Conservation (phyloP, 2,888 invertebrate genomes). For the Eupithecia inturbata region DNA sequence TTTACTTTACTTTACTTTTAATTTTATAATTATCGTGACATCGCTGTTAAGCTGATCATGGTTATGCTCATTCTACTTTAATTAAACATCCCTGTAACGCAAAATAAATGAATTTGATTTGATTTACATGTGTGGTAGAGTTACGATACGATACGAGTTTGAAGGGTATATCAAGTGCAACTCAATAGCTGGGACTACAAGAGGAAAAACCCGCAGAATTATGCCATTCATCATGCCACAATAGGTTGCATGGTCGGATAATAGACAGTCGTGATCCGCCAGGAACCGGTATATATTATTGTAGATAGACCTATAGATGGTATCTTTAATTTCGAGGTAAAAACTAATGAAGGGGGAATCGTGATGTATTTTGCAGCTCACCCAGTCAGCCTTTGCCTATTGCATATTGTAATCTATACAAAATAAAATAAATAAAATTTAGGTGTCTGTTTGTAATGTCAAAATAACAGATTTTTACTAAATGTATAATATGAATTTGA, state of each 20-base stretch:
- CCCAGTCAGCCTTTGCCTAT: background rate
- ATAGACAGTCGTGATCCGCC: constrained; percentile 22
- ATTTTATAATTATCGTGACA: no score
- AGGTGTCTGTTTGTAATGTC: no score
- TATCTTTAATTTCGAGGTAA: constrained; percentile 13
- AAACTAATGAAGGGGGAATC: constrained; percentile 13
- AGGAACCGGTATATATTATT: background rate
- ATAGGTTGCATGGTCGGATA: constrained; percentile 16
- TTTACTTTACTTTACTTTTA: no score
- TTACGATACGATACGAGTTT: background rate
- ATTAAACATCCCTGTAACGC: no score
- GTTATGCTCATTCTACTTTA: no score
- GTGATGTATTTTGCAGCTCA: background rate
- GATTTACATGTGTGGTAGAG: background rate
- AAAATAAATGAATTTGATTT: no score
- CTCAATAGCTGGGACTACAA: background rate
- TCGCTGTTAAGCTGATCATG: no score
- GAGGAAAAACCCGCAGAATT: constrained; percentile 20
- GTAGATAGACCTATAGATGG: background rate
- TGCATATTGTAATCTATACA: background rate
- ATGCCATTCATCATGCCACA: constrained; percentile 21
- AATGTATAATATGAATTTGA: no score
- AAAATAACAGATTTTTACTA: no score
- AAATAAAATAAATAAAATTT: no score
- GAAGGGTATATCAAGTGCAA: constrained; percentile 23